Conservation (phyloP, 2,888 invertebrate genomes). For the Hypomecis atomaria region DNA sequence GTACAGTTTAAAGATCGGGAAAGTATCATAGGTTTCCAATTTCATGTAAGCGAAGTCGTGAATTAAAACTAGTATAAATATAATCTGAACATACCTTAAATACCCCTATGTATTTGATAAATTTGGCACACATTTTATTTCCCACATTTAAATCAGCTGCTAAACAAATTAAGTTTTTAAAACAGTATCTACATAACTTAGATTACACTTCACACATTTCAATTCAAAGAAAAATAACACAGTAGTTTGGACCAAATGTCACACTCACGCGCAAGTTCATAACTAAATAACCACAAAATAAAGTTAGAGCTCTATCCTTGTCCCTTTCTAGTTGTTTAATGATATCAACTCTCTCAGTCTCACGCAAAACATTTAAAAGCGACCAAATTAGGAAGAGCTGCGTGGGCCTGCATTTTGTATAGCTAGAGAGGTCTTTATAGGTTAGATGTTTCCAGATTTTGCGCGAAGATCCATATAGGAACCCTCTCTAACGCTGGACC, state of each 20-base stretch:
- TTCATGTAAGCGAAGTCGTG: too few relatives aligned
- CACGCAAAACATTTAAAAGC: slow-evolving; percentile 24
- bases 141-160: too few relatives aligned
- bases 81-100: slow-evolving; percentile 42
- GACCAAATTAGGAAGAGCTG: slow-evolving; percentile 40
- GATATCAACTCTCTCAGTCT: slow-evolving; percentile 31
- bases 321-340: slow-evolving; percentile 24
- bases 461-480: slow-evolving; percentile 24
- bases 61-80: too few relatives aligned
- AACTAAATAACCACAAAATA: slow-evolving; percentile 18
- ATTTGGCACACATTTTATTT: slow-evolving; percentile 41
- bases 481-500: slow-evolving; percentile 6
- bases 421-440: not conserved
- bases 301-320: slow-evolving; percentile 1
- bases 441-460: slow-evolving; percentile 23
- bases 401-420: not conserved
- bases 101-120: slow-evolving; percentile 42
- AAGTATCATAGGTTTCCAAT: too few relatives aligned
- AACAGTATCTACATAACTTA: too few relatives aligned
- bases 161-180: too few relatives aligned
- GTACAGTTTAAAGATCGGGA: too few relatives aligned
- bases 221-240: not conserved
- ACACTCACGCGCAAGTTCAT: slow-evolving; percentile 23
- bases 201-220: too few relatives aligned
- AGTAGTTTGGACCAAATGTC: not conserved